phyloP scores from a whole-genome alignment of 2,888 invertebrate genomes.

The Volucella zonaria region DNA sequence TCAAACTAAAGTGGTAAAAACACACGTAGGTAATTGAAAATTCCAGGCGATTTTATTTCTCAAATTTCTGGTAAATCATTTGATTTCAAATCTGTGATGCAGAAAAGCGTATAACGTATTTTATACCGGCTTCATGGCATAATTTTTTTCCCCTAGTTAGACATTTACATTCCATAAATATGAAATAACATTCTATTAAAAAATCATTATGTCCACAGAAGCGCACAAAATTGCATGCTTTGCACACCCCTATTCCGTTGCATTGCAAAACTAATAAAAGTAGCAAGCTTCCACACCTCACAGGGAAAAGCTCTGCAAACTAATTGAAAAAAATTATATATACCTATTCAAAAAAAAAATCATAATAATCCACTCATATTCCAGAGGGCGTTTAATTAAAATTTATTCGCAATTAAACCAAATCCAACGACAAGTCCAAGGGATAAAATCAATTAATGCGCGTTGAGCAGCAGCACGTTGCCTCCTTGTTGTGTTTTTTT shows the following conservation, averaged over 20 bases:
- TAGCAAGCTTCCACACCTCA: conserved; percentile 7
- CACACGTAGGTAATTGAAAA: too few relatives aligned
- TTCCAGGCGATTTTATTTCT: too few relatives aligned
- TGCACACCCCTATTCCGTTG: background rate
- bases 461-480: conserved; percentile 44
- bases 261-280: conserved; percentile 25
- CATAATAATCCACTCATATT: conserved; percentile 27
- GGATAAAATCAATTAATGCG: conserved; percentile 65
- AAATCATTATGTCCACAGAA: conserved; percentile 49
- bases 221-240: conserved; percentile 7
- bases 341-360: conserved; percentile 6
- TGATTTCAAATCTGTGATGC: too few relatives aligned
- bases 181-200: conserved; percentile 39
- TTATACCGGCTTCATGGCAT: too few relatives aligned
- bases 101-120: too few relatives aligned
- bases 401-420: conserved; percentile 69
- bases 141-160: background rate
- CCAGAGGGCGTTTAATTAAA: conserved; percentile 50
- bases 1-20: too few relatives aligned
- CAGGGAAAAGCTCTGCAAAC: background rate
- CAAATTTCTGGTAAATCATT: too few relatives aligned
- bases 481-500: background rate
- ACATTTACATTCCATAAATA: background rate
- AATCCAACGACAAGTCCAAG: conserved; percentile 47
- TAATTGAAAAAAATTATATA: conserved; percentile 44